Evolutionary conservation across 2,888 invertebrate species (phyloP).

Genomic region (Hypercompe scribonia): DNA sequence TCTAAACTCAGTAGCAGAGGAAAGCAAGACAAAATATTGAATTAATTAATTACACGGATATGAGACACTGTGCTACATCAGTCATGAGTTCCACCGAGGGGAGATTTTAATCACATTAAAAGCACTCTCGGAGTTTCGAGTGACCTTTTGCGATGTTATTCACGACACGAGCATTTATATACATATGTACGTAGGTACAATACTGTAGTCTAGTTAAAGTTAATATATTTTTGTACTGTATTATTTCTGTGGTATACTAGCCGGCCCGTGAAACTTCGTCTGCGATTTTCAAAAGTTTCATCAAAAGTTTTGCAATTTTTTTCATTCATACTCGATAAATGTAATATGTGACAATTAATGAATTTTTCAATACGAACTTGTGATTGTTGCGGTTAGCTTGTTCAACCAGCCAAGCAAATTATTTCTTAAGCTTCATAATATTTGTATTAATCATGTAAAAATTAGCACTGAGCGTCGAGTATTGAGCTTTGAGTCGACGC

Average conservation of each 20-base stretch:
- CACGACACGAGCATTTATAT: conserved; percentile 20
- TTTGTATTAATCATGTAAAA: background rate
- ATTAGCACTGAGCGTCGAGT: too few relatives aligned
- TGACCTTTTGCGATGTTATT: conserved; percentile 41
- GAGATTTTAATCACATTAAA: conserved; percentile 66
- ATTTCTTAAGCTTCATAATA: background rate
- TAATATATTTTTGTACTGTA: too few relatives aligned
- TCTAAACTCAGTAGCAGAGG: conserved; percentile 38
- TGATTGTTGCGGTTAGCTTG: too few relatives aligned
- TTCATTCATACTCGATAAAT: too few relatives aligned
- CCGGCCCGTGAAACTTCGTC: too few relatives aligned
- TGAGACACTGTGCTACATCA: conserved; percentile 35
- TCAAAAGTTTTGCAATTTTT: too few relatives aligned
- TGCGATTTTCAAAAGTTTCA: too few relatives aligned
- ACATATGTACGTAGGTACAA: background rate
- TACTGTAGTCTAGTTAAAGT: conserved; percentile 1
- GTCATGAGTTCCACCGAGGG: conserved; percentile 43
- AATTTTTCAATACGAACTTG: too few relatives aligned
- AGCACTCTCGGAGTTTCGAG: conserved; percentile 35
- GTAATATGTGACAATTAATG: too few relatives aligned
- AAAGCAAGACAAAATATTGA: conserved; percentile 55
- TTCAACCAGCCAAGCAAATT: too few relatives aligned
- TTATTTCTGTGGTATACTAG: too few relatives aligned
- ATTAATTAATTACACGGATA: conserved; percentile 52
- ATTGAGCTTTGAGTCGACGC: too few relatives aligned